Conservation (phyloP, 1,140 invertebrate genomes). For the Ceratoteleas bidentatus region DNA sequence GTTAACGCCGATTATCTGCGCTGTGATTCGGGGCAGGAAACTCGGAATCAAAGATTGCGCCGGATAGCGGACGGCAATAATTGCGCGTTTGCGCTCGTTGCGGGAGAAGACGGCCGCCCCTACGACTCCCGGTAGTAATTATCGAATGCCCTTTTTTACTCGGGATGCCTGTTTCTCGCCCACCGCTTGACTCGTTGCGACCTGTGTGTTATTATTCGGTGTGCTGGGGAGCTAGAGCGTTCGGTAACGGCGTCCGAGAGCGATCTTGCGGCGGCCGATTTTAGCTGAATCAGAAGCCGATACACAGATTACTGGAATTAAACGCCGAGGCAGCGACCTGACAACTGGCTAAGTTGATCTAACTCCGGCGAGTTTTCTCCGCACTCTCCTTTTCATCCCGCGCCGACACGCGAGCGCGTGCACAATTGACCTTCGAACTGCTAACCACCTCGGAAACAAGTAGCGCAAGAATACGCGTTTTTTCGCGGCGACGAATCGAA, state of each 20-base stretch:
- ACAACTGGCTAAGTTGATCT: slow-evolving; percentile 52
- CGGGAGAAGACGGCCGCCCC: slow-evolving; percentile 79
- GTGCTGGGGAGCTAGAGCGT: slow-evolving; percentile 55
- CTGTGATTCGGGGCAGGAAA: slow-evolving; percentile 68
- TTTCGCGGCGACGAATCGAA: background rate
- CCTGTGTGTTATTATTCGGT: slow-evolving; percentile 78
- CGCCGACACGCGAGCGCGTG: slow-evolving; percentile 47
- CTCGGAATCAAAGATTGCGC: slow-evolving; percentile 75
- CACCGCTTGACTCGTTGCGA: slow-evolving; percentile 56
- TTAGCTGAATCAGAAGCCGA: slow-evolving; percentile 77
- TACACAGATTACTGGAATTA: slow-evolving; percentile 81
- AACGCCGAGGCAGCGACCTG: slow-evolving; percentile 66
- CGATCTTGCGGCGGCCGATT: slow-evolving; percentile 28
- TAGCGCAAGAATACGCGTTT: slow-evolving; percentile 29
- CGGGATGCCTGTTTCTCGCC: slow-evolving; percentile 57
- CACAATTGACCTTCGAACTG: slow-evolving; percentile 49
- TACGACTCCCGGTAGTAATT: slow-evolving; percentile 82
- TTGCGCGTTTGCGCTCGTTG: slow-evolving; percentile 81
- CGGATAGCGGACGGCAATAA: slow-evolving; percentile 76
- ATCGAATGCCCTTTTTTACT: slow-evolving; percentile 75
- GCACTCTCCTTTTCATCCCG: slow-evolving; percentile 36
- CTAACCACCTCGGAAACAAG: slow-evolving; percentile 31
- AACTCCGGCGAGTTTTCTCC: slow-evolving; percentile 44
- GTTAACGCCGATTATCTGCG: background rate
- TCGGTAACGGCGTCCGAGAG: background rate